Percentiles rank a stretch among this genome's conserved stretches.
phyloP scores from a whole-genome alignment of 1,140 invertebrate species.

The Trinorchestia longiramus region DNA sequence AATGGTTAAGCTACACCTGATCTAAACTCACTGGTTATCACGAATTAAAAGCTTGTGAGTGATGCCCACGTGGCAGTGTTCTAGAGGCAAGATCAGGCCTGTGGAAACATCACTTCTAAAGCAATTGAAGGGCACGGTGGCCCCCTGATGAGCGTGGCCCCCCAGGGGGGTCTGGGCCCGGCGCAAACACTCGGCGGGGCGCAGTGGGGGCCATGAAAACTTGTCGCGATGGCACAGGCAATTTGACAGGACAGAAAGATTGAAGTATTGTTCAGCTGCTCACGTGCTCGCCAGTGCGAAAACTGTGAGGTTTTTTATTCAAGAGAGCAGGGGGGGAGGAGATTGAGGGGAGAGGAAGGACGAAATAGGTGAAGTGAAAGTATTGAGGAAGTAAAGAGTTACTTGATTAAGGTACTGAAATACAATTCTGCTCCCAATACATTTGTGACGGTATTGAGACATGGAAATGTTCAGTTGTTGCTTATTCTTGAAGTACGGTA shows the following conservation, averaged over 20 bases:
- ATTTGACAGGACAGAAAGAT: not conserved
- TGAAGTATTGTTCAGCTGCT: not conserved
- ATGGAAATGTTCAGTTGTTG: not conserved
- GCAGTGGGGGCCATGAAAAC: not conserved
- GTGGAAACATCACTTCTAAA: not conserved
- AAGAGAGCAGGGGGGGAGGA: no score
- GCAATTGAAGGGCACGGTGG: not conserved
- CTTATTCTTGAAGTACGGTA: no score
- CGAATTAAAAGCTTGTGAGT: not conserved
- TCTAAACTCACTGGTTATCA: not conserved
- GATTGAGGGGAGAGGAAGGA: no score
- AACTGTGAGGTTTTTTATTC: not conserved
- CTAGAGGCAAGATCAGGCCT: not conserved
- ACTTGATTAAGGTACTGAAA: not conserved
- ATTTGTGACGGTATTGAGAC: not conserved
- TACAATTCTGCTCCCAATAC: not conserved
- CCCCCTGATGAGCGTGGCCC: not conserved
- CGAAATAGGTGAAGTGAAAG: no score
- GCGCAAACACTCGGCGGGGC: constrained; percentile 37
- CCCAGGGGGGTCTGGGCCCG: constrained; percentile 2
- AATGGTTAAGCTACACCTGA: not conserved
- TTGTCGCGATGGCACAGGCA: constrained; percentile 11
- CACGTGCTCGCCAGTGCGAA: not conserved
- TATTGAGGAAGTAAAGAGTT: not conserved
- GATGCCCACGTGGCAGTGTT: not conserved